Percentiles rank a stretch among this genome's conserved stretches.
phyloP scores from a whole-genome alignment of 2,888 invertebrate species.

The Caenorhabditis macrosperma region DNA sequence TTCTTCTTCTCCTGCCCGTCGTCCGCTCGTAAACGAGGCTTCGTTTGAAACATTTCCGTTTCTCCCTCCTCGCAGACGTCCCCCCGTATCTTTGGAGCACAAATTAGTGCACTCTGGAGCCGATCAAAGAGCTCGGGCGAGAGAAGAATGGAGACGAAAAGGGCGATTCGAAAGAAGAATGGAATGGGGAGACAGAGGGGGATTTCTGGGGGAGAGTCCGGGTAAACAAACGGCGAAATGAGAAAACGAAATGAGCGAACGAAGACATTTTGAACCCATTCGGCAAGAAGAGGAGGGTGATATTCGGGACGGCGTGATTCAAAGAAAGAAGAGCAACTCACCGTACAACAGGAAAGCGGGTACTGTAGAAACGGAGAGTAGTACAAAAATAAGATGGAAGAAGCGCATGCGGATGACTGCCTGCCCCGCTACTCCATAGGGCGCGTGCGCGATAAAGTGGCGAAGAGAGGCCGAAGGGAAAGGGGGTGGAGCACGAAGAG shows the following conservation, averaged over 20 bases:
- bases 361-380: constrained; percentile 47
- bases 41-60: constrained; percentile 13
- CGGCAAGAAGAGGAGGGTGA: not conserved
- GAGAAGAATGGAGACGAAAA: not conserved
- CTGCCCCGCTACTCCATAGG: constrained; percentile 53
- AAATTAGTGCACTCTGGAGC: constrained; percentile 19
- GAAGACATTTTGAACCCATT: constrained; percentile 38
- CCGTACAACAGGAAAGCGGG: constrained; percentile 52
- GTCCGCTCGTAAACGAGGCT: not conserved
- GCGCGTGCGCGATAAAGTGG: constrained; percentile 57
- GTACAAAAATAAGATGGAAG: constrained; percentile 41
- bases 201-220: not conserved
- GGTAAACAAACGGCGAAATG: constrained; percentile 54
- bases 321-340: constrained; percentile 7
- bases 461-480: constrained; percentile 29
- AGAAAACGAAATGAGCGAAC: constrained; percentile 48
- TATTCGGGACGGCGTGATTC: not conserved
- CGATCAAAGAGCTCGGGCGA: constrained; percentile 25
- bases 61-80: not conserved
- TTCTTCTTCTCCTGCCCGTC: constrained; percentile 5
- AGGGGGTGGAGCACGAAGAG: constrained; percentile 21
- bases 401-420: constrained; percentile 53
- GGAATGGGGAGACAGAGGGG: not conserved
- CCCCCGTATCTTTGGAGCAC: not conserved
- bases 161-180: not conserved